These are phyloP conservation scores for Cinclus cinclus DNA, from an alignment of 2,113 vertebrate species.

Conservation along the genomic window DNA sequence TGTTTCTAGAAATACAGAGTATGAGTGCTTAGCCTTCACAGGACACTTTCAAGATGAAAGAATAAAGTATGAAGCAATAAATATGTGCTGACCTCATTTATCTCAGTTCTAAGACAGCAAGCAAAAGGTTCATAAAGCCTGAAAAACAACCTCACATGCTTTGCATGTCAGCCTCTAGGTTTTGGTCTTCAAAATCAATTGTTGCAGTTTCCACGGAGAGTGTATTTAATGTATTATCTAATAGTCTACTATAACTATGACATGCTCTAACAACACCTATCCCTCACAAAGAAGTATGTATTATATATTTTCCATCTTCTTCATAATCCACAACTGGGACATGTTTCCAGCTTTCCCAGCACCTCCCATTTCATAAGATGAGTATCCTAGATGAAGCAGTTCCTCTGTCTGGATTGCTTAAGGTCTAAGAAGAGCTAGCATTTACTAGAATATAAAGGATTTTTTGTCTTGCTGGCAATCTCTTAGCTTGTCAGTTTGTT, in stretches of 20 bases:
- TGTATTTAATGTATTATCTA: neutral
- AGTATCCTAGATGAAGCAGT: neutral
- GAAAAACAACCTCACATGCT: neutral
- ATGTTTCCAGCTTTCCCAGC: neutral
- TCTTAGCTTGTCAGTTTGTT: neutral
- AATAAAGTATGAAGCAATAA: neutral
- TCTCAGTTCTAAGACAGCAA: neutral
- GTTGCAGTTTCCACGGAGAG: neutral
- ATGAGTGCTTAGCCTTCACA: neutral
- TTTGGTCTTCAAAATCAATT: neutral
- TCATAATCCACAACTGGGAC: neutral
- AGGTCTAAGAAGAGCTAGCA: neutral
- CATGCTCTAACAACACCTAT: neutral
- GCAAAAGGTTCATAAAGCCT: neutral
- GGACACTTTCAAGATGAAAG: neutral
- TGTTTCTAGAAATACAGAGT: conserved; percentile 41
- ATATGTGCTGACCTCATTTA: neutral
- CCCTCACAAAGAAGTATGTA: neutral
- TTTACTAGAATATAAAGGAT: neutral
- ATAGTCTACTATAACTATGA: neutral
- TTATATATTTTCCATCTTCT: neutral
- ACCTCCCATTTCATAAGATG: neutral
- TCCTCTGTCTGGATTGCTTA: neutral
- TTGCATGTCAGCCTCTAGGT: neutral
- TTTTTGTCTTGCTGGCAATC: neutral